Conservation (phyloP, 2,888 invertebrate species). For the Agrilus cyanescens region DNA sequence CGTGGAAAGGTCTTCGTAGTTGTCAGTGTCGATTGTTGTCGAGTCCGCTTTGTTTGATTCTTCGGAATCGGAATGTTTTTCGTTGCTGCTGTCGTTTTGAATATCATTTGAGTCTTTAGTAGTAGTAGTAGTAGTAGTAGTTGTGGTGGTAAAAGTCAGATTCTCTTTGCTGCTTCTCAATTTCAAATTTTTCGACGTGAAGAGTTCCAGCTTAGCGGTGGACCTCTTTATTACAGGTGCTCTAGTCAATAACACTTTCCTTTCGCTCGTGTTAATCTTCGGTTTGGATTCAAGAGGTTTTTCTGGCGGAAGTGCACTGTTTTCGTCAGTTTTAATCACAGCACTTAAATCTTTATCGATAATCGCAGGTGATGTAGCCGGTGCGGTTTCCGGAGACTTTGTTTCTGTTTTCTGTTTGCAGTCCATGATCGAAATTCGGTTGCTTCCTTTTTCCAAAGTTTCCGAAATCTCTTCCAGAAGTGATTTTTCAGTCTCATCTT, state of each 20-base stretch:
- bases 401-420: constrained; percentile 25
- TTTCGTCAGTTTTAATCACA: constrained; percentile 12
- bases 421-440: constrained; percentile 33
- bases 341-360: constrained; percentile 31
- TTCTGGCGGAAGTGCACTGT: constrained; percentile 35
- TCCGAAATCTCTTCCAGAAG: constrained; percentile 62
- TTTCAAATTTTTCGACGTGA: constrained; percentile 28
- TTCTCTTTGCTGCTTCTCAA: constrained; percentile 17
- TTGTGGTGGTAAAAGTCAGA: constrained; percentile 11
- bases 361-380: constrained; percentile 17
- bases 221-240: constrained; percentile 51
- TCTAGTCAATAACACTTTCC: constrained; percentile 35
- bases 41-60: background rate
- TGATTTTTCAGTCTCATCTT: constrained; percentile 47
- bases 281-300: constrained; percentile 27
- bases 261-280: constrained; percentile 21
- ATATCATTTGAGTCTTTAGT: constrained; percentile 7
- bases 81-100: constrained; percentile 1
- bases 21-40: constrained; percentile 3
- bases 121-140: constrained; percentile 11
- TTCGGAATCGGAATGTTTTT: background rate
- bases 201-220: constrained; percentile 29
- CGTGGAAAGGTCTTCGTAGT: constrained; percentile 9
- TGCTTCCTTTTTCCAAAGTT: constrained; percentile 54
- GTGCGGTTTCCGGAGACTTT: constrained; percentile 24